Conservation (phyloP, 2,113 vertebrate genomes). For the Suncus etruscus region DNA sequence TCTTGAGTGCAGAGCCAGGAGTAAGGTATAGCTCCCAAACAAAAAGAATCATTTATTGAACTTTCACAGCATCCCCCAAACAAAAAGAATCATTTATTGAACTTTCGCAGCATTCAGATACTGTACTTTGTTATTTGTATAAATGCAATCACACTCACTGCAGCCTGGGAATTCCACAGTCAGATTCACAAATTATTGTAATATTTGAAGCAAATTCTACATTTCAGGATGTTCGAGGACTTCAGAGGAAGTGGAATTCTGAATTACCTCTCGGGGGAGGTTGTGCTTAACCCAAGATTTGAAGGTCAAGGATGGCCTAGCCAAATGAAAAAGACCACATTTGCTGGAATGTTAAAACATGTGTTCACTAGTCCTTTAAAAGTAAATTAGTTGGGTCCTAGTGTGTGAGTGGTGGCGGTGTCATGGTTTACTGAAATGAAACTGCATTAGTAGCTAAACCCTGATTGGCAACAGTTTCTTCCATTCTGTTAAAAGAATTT, state of each 20-base stretch:
- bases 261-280: not conserved
- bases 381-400: not conserved
- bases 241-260: not conserved
- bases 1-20: no score
- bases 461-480: not conserved
- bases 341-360: not conserved
- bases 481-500: not conserved
- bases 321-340: not conserved
- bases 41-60: not conserved
- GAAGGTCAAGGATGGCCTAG: not conserved
- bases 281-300: constrained; percentile 16
- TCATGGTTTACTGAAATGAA: not conserved
- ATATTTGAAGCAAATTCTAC: not conserved
- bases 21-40: no score
- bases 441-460: not conserved
- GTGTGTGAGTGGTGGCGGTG: not conserved
- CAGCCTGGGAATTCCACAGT: not conserved
- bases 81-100: constrained; percentile 2
- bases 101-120: not conserved
- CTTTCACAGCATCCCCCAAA: not conserved
- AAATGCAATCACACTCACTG: not conserved
- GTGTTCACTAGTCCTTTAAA: not conserved
- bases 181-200: not conserved
- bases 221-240: not conserved
- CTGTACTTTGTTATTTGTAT: not conserved